These are phyloP conservation scores for Apis florea DNA, from an alignment of 1,140 invertebrate genomes.

Conservation along the genomic window DNA sequence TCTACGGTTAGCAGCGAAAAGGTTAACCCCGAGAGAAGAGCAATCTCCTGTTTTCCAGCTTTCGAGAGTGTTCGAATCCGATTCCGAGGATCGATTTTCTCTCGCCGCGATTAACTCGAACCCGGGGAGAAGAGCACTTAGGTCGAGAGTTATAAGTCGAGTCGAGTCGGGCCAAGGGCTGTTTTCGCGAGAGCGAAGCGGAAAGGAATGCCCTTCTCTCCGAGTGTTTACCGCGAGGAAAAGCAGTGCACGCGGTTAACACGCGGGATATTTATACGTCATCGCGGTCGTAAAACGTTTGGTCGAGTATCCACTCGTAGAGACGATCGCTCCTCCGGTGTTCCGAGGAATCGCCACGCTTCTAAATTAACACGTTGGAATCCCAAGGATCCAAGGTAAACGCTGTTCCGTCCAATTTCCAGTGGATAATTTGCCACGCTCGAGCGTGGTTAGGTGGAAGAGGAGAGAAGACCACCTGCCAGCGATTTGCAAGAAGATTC, in stretches of 20 bases:
- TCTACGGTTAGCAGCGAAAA: no score
- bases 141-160: constrained; percentile 49
- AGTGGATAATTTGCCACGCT: not conserved
- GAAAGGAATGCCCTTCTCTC: constrained; percentile 51
- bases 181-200: constrained; percentile 8
- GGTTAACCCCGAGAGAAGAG: no score
- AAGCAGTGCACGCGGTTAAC: constrained; percentile 22
- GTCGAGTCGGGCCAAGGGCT: constrained; percentile 48
- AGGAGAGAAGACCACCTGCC: no score
- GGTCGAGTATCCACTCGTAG: not conserved
- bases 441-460: no score
- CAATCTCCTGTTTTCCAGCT: no score
- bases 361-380: constrained; percentile 17
- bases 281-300: constrained; percentile 36
- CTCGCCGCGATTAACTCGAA: constrained; percentile 66
- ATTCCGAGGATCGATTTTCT: constrained; percentile 53
- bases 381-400: constrained; percentile 6
- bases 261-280: constrained; percentile 38
- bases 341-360: not conserved
- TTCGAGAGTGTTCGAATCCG: constrained; percentile 6
- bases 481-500: no score
- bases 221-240: constrained; percentile 43
- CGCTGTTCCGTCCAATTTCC: not conserved
- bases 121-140: constrained; percentile 7
- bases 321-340: not conserved